Base-by-base conservation (phyloP, 2,888 invertebrate species). In the Apotomis turbidana region DNA sequence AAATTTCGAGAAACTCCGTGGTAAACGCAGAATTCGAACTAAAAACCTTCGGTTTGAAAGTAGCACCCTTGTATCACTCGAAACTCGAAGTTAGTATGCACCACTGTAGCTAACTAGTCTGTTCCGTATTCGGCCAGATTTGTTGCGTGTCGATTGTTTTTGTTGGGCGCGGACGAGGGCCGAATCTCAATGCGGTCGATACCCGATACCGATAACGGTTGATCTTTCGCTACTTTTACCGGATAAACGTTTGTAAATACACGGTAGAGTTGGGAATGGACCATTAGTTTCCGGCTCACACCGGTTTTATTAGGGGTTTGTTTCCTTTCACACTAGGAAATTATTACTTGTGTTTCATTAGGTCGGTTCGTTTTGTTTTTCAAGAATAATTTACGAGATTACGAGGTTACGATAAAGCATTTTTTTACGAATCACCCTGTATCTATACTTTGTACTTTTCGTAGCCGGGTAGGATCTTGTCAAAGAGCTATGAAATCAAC, bases 141-240 rank as follows among this genome's bases (percentile, higher is more conserved):
- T 89, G 91, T 90, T 87, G 85, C 86, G 87, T 89, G 90, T 86
- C 88, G 89, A 90, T 91, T 88, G 87, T 87, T 88, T 87, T 86
- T 84, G 85, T 79, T 78, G 78, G 76, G 41, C 58, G n/a, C 61
- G 57, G 38, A 63, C 74, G 76, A 51, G 74, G 60, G 38, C 52
- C 36, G 76, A 69, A 71, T 75, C 27, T 38, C 68, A 71, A 75
- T 74, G 61, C 51, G 44, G 63, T 67, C 73, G 51, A 74, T 74
- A 69, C 52, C 49, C 72, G 44, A 63, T 72, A 63, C 54, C 54
- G n/a, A 46, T 63, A 38, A 52, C 62, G 70, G 51, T 61, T 68
- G 67, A 68, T 71, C 61, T 71, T 68, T 64, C 63, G 49, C 51
- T 27, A 13, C 49, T 49, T 49, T 62, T 46, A 54, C 41, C 67